A percentile compares a stretch with the other conserved stretches of the same genome.
Evolutionary conservation across 2,113 vertebrate species (phyloP).

Genomic region (Tachysurus vachellii): DNA sequence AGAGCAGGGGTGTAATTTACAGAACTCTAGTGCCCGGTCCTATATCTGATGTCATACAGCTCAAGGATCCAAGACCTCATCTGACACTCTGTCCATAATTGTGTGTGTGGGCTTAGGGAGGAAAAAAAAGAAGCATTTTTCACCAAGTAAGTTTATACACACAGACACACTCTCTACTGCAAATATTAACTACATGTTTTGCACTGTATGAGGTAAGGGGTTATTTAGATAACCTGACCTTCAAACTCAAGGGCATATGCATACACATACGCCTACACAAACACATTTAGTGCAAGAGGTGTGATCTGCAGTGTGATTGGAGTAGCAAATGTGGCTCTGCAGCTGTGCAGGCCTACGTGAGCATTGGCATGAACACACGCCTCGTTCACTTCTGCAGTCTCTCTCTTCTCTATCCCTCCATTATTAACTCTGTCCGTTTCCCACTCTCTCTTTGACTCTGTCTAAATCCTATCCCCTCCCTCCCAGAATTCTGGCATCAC

Average conservation of each 20-base stretch:
- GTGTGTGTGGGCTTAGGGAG: not conserved
- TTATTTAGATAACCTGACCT: slow-evolving; percentile 36
- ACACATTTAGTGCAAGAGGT: slow-evolving; percentile 15
- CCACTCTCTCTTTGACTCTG: slow-evolving; percentile 24
- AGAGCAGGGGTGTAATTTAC: not conserved
- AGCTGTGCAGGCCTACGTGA: slow-evolving; percentile 59
- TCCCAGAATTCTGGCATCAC: not conserved
- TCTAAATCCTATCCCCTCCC: slow-evolving; percentile 17
- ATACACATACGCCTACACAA: slow-evolving; percentile 16
- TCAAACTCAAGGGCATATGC: slow-evolving; percentile 19
- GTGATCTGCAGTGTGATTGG: slow-evolving; percentile 46
- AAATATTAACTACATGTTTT: slow-evolving; percentile 1
- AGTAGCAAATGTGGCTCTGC: slow-evolving; percentile 47
- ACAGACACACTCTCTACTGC: not conserved
- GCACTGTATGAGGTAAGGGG: slow-evolving; percentile 2
- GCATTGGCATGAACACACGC: slow-evolving; percentile 51
- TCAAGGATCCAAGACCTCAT: not conserved
- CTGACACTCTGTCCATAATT: not conserved
- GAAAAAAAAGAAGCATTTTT: not conserved
- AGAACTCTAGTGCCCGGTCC: not conserved
- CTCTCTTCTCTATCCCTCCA: slow-evolving; percentile 25
- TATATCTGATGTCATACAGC: slow-evolving; percentile 33
- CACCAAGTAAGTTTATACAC: not conserved
- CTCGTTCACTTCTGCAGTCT: slow-evolving; percentile 24
- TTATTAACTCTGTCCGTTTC: slow-evolving; percentile 24